A percentile compares a stretch with the other conserved stretches of the same genome.
These are phyloP conservation scores for Lamellibrachia luymesi DNA, from an alignment of 1,140 invertebrate species.

Conservation along the genomic window DNA sequence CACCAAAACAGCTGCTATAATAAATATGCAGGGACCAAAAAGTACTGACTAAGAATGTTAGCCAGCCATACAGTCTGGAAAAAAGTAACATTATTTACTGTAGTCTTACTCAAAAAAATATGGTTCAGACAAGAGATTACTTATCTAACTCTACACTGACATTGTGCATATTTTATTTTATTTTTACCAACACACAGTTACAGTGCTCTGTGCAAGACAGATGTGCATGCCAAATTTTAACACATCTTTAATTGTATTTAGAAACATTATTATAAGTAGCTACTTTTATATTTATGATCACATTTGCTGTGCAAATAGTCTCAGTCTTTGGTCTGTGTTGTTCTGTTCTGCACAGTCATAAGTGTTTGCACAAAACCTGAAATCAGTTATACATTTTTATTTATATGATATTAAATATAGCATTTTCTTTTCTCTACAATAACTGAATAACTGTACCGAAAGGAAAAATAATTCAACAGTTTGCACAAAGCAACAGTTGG, in stretches of 20 bases:
- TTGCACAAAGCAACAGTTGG: neutral
- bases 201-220: neutral
- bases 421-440: neutral
- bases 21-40: neutral
- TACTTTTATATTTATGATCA: neutral
- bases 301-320: neutral
- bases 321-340: neutral
- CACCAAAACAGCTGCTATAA: neutral
- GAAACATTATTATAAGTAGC: neutral
- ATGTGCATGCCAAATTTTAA: neutral
- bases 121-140: neutral
- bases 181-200: neutral
- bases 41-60: neutral
- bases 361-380: neutral
- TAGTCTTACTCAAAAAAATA: neutral
- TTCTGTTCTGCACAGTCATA: neutral
- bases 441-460: neutral
- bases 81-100: neutral
- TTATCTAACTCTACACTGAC: neutral
- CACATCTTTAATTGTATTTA: neutral
- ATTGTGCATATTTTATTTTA: neutral
- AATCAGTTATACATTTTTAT: too few species aligned
- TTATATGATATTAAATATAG: too few species aligned
- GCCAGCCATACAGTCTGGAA: neutral
- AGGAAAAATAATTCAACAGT: neutral